phyloP scores from a whole-genome alignment of 2,888 invertebrate genomes.

The Nipponacmea schrenckii region DNA sequence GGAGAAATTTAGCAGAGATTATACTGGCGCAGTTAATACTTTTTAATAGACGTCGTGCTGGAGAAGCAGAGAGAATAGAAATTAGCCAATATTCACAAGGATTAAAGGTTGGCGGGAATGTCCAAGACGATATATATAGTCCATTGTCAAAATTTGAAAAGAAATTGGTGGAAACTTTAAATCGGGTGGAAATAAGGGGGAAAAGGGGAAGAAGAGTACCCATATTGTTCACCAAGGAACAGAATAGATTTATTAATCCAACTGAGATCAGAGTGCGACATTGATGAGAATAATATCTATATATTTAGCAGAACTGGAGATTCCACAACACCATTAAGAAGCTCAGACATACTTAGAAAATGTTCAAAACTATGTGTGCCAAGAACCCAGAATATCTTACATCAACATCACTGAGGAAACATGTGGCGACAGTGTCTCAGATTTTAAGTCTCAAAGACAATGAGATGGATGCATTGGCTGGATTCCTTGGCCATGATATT shows the following conservation, averaged over 20 bases:
- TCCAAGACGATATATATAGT: slow-evolving; percentile 7
- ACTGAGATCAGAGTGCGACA: not conserved
- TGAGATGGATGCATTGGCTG: not conserved
- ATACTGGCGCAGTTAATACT: not conserved
- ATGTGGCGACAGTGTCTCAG: not conserved
- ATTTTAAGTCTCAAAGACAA: not conserved
- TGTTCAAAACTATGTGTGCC: not conserved
- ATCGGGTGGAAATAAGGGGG: not conserved
- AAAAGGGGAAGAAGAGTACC: not conserved
- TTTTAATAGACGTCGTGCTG: slow-evolving; percentile 1
- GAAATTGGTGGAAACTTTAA: not conserved
- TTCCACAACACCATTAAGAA: slow-evolving; percentile 1
- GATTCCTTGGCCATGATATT: not conserved
- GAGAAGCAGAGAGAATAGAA: not conserved
- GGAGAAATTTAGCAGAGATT: not conserved
- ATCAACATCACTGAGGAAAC: not conserved
- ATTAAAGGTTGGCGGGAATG: not conserved
- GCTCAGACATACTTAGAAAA: not conserved
- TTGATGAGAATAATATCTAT: slow-evolving; percentile 5
- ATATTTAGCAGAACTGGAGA: not conserved
- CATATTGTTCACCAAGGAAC: not conserved
- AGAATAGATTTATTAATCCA: not conserved
- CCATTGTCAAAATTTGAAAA: not conserved
- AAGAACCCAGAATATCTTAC: not conserved
- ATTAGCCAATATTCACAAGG: not conserved